Conservation (phyloP, 2,113 vertebrate genomes). For the Maccullochella peelii region DNA sequence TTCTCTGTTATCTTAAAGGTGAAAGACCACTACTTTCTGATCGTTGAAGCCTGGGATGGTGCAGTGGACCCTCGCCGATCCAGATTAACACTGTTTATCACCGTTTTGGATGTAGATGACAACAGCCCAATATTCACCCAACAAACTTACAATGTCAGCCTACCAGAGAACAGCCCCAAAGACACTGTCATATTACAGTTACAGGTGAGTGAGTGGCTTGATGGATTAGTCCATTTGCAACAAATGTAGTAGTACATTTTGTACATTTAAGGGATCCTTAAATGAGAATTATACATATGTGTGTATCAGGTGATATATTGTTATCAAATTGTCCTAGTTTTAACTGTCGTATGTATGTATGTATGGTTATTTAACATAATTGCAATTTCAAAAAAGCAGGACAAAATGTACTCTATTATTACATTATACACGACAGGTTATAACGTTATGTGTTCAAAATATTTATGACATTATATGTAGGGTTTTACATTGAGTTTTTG, state of each 20-base stretch:
- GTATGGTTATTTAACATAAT: too few relatives aligned
- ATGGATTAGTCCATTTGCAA: neutral
- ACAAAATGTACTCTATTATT: neutral
- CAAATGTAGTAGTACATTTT: neutral
- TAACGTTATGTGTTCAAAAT: neutral
- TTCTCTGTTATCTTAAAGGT: slow-evolving; percentile 47
- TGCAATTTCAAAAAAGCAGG: neutral
- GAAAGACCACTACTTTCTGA: slow-evolving; percentile 88
- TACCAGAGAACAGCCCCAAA: slow-evolving; percentile 92
- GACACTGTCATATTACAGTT: slow-evolving; percentile 88
- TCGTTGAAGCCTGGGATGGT: slow-evolving; percentile 92
- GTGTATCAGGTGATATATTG: too few relatives aligned
- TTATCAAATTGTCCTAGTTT: too few relatives aligned
- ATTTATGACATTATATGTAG: too few relatives aligned
- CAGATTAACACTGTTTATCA: slow-evolving; percentile 86
- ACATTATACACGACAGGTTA: neutral
- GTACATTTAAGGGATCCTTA: too few relatives aligned
- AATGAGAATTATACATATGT: too few relatives aligned
- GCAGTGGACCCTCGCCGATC: slow-evolving; percentile 89
- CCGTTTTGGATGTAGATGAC: slow-evolving; percentile 94
- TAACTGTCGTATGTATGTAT: too few relatives aligned
- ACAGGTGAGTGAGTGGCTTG: slow-evolving; percentile 80
- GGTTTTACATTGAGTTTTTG: too few relatives aligned
- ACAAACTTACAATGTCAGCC: slow-evolving; percentile 84
- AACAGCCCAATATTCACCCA: slow-evolving; percentile 95